Evolutionary conservation across 2,113 vertebrate genomes (phyloP).

Genomic region (Theristicus caerulescens): DNA sequence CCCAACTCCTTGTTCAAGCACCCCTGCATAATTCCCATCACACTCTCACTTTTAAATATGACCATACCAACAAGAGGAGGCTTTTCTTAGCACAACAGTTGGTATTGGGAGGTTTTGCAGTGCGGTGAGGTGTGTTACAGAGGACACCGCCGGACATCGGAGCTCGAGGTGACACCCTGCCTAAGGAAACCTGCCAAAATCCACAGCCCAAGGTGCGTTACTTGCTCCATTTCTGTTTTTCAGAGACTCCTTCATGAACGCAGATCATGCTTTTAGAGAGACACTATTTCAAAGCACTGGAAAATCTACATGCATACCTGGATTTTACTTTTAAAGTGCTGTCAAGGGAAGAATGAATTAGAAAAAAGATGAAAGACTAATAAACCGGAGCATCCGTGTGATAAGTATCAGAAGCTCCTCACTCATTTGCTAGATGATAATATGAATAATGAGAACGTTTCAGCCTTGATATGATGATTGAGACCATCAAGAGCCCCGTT

Average conservation of each 20-base stretch:
- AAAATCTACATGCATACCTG: background rate
- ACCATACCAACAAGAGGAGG: fast-evolving
- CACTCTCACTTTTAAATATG: background rate
- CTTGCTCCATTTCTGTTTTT: background rate
- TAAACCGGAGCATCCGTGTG: background rate
- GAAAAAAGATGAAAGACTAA: background rate
- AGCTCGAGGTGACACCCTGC: background rate
- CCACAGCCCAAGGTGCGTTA: fast-evolving
- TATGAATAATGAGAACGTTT: background rate
- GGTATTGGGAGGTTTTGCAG: background rate
- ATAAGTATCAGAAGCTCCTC: background rate
- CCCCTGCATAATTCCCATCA: background rate
- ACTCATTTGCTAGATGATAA: background rate
- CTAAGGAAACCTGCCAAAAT: background rate
- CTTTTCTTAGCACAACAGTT: background rate
- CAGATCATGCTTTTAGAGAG: background rate
- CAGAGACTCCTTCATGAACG: background rate
- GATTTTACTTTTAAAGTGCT: background rate
- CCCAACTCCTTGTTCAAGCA: background rate
- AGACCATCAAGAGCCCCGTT: background rate
- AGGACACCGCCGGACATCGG: background rate
- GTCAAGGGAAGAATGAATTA: background rate
- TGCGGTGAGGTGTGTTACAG: fast-evolving
- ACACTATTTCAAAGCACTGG: fast-evolving
- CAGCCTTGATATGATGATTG: background rate